Evolutionary conservation across 1,140 invertebrate species (phyloP).

Genomic region (Bombus impatiens): DNA sequence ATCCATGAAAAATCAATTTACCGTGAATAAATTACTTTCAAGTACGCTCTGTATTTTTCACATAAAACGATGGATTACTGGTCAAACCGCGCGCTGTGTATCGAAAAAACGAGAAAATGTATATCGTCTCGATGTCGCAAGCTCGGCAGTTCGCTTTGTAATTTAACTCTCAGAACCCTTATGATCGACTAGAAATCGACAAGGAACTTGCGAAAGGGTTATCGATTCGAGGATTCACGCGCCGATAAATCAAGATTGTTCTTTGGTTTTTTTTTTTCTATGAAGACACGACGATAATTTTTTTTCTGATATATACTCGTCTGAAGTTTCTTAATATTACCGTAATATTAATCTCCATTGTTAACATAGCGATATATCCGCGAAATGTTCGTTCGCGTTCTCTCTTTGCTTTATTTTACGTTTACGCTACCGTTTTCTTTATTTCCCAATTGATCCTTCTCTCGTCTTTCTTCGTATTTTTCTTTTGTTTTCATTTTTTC

Average conservation of each 20-base stretch:
- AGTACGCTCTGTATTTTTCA: background rate
- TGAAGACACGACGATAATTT: slow-evolving; percentile 30
- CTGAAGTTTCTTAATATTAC: slow-evolving; percentile 32
- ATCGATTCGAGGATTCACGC: slow-evolving; percentile 4
- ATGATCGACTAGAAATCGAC: background rate
- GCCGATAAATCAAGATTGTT: background rate
- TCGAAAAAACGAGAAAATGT: slow-evolving; percentile 11
- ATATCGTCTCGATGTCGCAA: slow-evolving; percentile 26
- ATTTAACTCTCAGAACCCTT: background rate
- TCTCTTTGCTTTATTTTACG: background rate
- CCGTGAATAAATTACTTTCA: background rate
- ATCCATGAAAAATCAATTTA: slow-evolving; percentile 18
- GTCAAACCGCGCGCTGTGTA: background rate
- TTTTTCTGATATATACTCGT: slow-evolving; percentile 19
- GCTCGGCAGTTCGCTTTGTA: slow-evolving; percentile 12
- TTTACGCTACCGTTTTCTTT: background rate
- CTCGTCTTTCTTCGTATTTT: background rate
- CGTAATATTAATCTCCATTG: slow-evolving; percentile 37
- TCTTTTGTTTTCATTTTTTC: no score
- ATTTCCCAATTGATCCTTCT: background rate
- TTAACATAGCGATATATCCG: slow-evolving; percentile 32
- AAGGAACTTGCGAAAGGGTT: slow-evolving; percentile 16
- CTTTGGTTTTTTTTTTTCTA: background rate
- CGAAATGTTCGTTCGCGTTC: background rate
- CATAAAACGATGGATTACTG: background rate